phyloP scores from a whole-genome alignment of 2,797 vertebrate species.

The Aselliscus stoliczkanus region DNA sequence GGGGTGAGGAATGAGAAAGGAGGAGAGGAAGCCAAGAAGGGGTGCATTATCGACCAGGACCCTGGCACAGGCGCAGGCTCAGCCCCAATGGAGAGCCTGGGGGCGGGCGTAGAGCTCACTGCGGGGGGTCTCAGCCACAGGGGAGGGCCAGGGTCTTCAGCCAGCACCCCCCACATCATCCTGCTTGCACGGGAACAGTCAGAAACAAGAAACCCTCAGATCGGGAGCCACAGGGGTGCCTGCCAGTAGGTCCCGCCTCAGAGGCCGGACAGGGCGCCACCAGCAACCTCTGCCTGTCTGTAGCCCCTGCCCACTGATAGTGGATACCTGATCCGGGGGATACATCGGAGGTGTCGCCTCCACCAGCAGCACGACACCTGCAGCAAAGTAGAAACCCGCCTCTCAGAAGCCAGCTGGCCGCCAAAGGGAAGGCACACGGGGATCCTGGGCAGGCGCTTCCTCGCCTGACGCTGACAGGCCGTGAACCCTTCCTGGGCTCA shows the following conservation, averaged over 20 bases:
- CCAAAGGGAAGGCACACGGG: no score
- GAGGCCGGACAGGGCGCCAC: background rate
- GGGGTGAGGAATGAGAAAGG: background rate
- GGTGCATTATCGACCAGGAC: no score
- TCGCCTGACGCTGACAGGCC: background rate
- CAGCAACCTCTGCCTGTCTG: background rate
- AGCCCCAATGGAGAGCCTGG: background rate
- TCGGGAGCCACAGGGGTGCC: accelerated
- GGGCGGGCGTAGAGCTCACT: background rate
- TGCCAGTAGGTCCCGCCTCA: background rate
- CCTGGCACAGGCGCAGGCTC: no score
- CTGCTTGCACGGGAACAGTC: no score
- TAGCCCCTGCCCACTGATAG: no score
- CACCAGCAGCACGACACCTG: no score
- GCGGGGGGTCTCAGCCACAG: background rate
- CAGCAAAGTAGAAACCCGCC: no score
- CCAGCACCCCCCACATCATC: no score
- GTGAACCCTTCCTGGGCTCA: background rate
- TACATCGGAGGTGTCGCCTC: no score
- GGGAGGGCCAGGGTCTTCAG: accelerated
- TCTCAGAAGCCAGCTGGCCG: no score
- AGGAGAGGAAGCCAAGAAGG: background rate
- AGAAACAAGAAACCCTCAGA: background rate
- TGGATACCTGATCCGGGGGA: no score
- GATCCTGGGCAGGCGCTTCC: background rate